phyloP scores from a whole-genome alignment of 2,888 invertebrate genomes.

The Cheilosia variabilis region DNA sequence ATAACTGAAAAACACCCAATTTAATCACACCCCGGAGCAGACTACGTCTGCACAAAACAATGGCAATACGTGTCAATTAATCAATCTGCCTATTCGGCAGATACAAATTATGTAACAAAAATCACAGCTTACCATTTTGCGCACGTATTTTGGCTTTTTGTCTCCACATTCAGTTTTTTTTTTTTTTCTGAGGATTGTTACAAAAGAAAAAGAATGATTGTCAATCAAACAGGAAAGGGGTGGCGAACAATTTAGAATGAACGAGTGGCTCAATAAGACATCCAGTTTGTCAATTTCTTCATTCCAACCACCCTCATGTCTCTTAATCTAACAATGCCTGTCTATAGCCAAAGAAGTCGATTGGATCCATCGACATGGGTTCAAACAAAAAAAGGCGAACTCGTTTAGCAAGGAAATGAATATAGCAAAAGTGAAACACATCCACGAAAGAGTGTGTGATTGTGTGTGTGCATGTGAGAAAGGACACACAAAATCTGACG shows the following conservation, averaged over 20 bases:
- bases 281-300: conserved; percentile 62
- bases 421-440: conserved; percentile 53
- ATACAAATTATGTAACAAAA: conserved; percentile 67
- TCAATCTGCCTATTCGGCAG: conserved; percentile 51
- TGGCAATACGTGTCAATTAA: conserved; percentile 47
- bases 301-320: conserved; percentile 40
- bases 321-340: conserved; percentile 33
- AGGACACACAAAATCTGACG: conserved; percentile 31
- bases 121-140: conserved; percentile 61
- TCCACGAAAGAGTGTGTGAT: background rate
- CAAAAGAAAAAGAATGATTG: conserved; percentile 33
- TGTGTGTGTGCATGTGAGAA: conserved; percentile 22
- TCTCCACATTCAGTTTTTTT: no score
- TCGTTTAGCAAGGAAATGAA: conserved; percentile 66
- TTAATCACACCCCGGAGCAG: background rate
- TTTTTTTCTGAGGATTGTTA: background rate
- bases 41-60: background rate
- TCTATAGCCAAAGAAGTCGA: conserved; percentile 5
- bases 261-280: conserved; percentile 71
- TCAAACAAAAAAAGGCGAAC: conserved; percentile 26
- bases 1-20: conserved; percentile 23
- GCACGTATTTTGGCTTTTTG: conserved; percentile 49
- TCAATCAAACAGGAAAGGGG: conserved; percentile 64
- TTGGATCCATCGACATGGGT: conserved; percentile 11
- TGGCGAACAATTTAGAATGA: conserved; percentile 66